A percentile compares a stretch with the other conserved stretches of the same genome.
Conservation (phyloP, 2,888 invertebrate species). For the Sussaba pulchella region DNA sequence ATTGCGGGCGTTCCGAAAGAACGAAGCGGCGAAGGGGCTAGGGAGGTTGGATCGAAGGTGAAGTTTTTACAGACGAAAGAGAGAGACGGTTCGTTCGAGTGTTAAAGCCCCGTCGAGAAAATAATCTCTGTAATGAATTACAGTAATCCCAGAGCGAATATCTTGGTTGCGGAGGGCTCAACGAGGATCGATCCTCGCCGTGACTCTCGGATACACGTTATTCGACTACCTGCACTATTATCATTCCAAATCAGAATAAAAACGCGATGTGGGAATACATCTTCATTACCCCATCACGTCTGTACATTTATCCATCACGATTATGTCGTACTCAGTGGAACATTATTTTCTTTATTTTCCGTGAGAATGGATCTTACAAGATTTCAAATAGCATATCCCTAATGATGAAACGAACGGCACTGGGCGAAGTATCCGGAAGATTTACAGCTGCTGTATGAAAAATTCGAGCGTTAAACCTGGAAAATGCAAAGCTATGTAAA, state of each 20-base stretch:
- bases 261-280: slow-evolving; percentile 13
- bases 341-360: background rate
- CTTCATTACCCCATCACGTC: slow-evolving; percentile 1
- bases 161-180: slow-evolving; percentile 54
- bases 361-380: too few relatives aligned
- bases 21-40: slow-evolving; percentile 5
- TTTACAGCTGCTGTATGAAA: background rate
- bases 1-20: slow-evolving; percentile 40
- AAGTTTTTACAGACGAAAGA: slow-evolving; percentile 50
- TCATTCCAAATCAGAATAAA: slow-evolving; percentile 38
- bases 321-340: background rate
- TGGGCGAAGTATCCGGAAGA: background rate
- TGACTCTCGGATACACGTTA: slow-evolving; percentile 31
- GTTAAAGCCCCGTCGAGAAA: slow-evolving; percentile 63
- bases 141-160: slow-evolving; percentile 60
- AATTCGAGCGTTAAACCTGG: background rate
- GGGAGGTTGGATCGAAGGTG: slow-evolving; percentile 8
- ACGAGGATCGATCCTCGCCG: slow-evolving; percentile 55
- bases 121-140: slow-evolving; percentile 66
- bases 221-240: slow-evolving; percentile 24
- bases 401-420: background rate
- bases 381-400: background rate
- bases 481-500: background rate
- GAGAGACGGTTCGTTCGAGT: slow-evolving; percentile 56
- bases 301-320: background rate